Evolutionary conservation across 2,113 vertebrate genomes (phyloP).

Genomic region (Nicator chloris): DNA sequence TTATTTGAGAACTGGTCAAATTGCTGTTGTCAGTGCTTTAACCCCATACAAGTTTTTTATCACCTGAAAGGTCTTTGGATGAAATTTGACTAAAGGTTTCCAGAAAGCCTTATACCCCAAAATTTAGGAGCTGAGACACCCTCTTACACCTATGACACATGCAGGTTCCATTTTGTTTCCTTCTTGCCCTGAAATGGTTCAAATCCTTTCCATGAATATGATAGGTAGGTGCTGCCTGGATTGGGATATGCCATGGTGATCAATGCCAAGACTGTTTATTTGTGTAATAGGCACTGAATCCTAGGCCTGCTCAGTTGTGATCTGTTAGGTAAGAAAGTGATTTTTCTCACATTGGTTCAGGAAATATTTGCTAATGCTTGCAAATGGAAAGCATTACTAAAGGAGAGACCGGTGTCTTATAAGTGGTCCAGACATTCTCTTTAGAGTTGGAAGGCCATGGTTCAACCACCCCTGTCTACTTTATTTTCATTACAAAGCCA

Average conservation of each 20-base stretch:
- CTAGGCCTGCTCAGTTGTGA: background rate
- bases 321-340: background rate
- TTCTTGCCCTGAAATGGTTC: background rate
- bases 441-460: background rate
- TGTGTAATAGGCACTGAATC: background rate
- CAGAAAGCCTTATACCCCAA: background rate
- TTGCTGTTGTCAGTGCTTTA: background rate
- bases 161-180: background rate
- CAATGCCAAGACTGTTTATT: fast-evolving
- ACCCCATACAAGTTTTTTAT: background rate
- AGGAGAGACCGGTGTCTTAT: background rate
- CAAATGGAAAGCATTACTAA: background rate
- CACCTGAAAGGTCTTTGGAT: background rate
- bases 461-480: background rate
- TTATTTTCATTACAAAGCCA: background rate
- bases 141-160: background rate
- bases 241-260: background rate
- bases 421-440: background rate
- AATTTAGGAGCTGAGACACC: background rate
- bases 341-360: background rate
- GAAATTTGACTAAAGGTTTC: background rate
- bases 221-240: background rate
- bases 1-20: background rate
- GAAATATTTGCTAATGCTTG: background rate
- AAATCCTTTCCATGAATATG: background rate